Conservation (phyloP, 2,888 invertebrate genomes). For the Acronicta leporina region DNA sequence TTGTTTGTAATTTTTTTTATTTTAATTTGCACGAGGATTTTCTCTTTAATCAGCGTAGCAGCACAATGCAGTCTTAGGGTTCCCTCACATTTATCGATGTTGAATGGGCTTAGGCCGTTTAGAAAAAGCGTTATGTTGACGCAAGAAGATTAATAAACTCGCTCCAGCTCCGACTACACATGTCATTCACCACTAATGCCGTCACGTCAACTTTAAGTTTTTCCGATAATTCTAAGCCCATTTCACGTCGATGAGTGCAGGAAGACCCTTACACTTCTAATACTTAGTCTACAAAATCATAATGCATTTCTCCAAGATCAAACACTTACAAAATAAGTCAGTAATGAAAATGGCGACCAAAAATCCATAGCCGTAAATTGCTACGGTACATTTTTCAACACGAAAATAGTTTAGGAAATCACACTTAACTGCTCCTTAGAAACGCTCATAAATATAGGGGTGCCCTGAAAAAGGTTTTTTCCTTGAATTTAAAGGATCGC, state of each 20-base stretch:
- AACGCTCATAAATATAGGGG: slow-evolving; percentile 58
- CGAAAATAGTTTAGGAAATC: slow-evolving; percentile 57
- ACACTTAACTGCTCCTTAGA: slow-evolving; percentile 66
- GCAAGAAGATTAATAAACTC: too few relatives aligned
- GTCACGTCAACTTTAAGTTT: too few relatives aligned
- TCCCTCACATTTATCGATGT: too few relatives aligned
- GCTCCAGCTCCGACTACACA: too few relatives aligned
- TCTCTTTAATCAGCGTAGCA: too few relatives aligned
- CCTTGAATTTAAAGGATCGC: slow-evolving; percentile 70
- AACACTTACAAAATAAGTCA: slow-evolving; percentile 24
- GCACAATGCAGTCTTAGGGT: too few relatives aligned
- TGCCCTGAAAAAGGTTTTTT: slow-evolving; percentile 69
- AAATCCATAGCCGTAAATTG: slow-evolving; percentile 49
- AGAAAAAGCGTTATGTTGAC: too few relatives aligned
- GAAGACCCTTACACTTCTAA: not conserved
- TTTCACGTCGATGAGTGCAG: too few relatives aligned
- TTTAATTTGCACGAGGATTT: too few relatives aligned
- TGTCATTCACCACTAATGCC: too few relatives aligned
- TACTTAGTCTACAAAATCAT: slow-evolving; percentile 1
- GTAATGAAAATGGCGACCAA: slow-evolving; percentile 29
- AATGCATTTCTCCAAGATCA: slow-evolving; percentile 26
- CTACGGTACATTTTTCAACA: slow-evolving; percentile 50
- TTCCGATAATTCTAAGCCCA: too few relatives aligned
- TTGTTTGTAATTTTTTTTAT: not conserved
- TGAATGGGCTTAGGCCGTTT: too few relatives aligned